Base-by-base conservation (phyloP, 92 coral and sea anemone species). In the Palythoa heliodiscus region DNA sequence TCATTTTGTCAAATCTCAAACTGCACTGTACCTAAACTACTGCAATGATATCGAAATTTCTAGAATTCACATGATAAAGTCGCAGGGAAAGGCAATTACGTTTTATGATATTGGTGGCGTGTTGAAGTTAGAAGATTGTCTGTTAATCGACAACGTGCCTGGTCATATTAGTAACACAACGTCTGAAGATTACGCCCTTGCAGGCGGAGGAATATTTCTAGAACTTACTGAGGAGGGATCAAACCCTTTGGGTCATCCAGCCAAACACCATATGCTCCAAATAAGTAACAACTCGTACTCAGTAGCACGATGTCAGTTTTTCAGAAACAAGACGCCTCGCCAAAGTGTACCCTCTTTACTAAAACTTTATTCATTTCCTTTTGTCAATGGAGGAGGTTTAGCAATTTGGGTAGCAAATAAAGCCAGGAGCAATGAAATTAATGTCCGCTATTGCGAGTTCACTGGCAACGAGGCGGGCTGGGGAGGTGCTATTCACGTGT, bases 361-460 rank as follows among this genome's bases (percentile, higher is more conserved):
- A 0, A 73, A 70, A n/a, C 40, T 89, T 11, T 82, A 29, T 29
- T 29, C 35, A 29, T 29, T 29, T 29, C 35, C 92, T 1, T 95
- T 95, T 79, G 85, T 89, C 69, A 89, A 88, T 13, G 98, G 98
- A 11, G 98, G 97, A 16, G 98, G 98, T 17, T 75, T 95, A 24
- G 92, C 90, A 16, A 58, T 90, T 35, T 87, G 67, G 50, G 73
- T 95, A 0, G 63, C 58, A 8, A 92, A 95, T 78, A 91, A 94
- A 73, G 95, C 97, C 15, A 83, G 87, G n/a, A 84, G 86, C 70
- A 91, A 92, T 80, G 84, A 52, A 22, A 57, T 95, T 78, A 38
- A 68, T 7, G 82, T 95, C 55, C 71, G 83, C 11, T 73, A 89
- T 11, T 76, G 81, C 81, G 17, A 22, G 25, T 95, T 95, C 77